Percentiles rank a stretch among this genome's conserved stretches.
These are phyloP conservation scores for Phocoena phocoena DNA, from an alignment of 2,113 vertebrate species.

Conservation along the genomic window DNA sequence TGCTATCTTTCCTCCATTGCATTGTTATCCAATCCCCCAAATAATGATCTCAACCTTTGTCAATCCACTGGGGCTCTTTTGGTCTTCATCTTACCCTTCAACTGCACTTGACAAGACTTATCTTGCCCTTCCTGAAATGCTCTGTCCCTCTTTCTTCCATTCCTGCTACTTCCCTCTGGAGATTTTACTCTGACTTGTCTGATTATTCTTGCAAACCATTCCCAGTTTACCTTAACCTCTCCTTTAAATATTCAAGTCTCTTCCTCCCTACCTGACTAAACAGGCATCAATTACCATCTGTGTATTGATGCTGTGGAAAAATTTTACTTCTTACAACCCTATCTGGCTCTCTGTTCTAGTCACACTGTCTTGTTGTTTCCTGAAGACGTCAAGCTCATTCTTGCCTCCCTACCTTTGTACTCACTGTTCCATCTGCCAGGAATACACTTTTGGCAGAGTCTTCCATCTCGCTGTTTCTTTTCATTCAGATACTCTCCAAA, in stretches of 20 bases:
- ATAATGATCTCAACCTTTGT: background rate
- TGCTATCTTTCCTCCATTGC: background rate
- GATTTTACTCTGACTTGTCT: background rate
- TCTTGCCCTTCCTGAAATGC: background rate
- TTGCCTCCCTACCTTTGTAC: background rate
- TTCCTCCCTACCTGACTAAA: background rate
- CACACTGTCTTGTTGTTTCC: background rate
- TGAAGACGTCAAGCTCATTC: background rate
- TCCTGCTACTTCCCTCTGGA: background rate
- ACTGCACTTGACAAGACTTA: background rate
- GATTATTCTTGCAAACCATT: background rate
- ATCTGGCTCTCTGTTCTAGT: background rate
- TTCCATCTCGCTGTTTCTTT: background rate
- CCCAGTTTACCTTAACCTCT: background rate
- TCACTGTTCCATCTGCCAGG: background rate
- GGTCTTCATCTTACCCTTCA: background rate
- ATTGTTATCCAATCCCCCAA: background rate
- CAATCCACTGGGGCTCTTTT: background rate
- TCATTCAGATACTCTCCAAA: background rate
- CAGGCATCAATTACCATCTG: background rate
- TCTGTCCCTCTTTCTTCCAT: background rate
- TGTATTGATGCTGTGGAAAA: background rate
- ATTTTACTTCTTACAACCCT: background rate
- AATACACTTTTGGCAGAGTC: background rate
- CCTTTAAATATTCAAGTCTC: background rate